These are phyloP conservation scores for Threskiornis aethiopicus DNA, from an alignment of 2,797 vertebrate genomes.

Conservation along the genomic window DNA sequence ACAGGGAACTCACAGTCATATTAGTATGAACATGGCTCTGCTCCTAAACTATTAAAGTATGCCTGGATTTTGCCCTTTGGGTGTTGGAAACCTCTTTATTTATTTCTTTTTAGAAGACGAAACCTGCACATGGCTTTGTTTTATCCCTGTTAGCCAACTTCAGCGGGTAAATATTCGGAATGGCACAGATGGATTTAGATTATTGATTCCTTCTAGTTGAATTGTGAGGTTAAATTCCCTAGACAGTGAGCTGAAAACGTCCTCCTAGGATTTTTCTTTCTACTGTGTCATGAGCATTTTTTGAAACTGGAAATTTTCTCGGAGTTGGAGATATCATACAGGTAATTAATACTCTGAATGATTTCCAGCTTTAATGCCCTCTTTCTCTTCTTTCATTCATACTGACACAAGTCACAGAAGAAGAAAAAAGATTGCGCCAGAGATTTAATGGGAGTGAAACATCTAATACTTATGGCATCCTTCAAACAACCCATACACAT, in stretches of 20 bases:
- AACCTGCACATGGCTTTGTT: not conserved
- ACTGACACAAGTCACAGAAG: not conserved
- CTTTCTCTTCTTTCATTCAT: not conserved
- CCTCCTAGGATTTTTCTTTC: not conserved
- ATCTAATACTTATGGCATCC: not conserved
- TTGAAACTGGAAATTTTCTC: not conserved
- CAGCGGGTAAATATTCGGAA: conserved; percentile 15
- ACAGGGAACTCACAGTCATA: not conserved
- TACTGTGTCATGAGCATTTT: not conserved
- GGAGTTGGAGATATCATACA: not conserved
- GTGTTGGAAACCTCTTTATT: not conserved
- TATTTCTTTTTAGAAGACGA: not conserved
- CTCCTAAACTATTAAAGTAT: not conserved
- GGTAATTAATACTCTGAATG: not conserved
- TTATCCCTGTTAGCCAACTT: not conserved
- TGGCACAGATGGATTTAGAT: not conserved
- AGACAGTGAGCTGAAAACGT: not conserved
- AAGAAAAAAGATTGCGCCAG: not conserved
- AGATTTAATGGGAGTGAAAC: not conserved
- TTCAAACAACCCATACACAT: not conserved
- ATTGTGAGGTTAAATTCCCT: not conserved
- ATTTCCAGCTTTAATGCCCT: not conserved
- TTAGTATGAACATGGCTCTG: not conserved
- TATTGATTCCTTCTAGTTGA: not conserved
- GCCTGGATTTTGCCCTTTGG: conserved; percentile 12